Base-by-base conservation (phyloP, 2,113 vertebrate species). In the Bujurquina vittata region DNA sequence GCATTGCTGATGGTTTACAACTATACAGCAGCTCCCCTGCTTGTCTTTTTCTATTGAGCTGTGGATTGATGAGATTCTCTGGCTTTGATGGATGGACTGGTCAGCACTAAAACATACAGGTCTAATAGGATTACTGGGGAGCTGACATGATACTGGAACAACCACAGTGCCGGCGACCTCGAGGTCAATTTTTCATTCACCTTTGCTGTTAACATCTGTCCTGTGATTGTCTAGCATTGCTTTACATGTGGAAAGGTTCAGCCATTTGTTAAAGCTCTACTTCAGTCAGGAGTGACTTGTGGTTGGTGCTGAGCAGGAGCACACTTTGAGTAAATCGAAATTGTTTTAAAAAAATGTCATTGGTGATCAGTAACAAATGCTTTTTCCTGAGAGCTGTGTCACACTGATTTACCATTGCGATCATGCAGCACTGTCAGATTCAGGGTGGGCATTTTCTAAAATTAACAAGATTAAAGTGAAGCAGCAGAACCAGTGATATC, bases 21-120 rank as follows among this genome's bases (percentile, higher is more conserved):
- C 40, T 23, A 22, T 20, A 60, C 69, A 56, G 54, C 77, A 63
- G 26, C 7, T n/a, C 29, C 40, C 26, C 75, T 60, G 56, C 11
- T 80, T 8, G 1, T 3, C 23, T 57, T 62, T 84, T 84, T 60
- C 79, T 23, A 2, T 63, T 20, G 54, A 31, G 62, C n/a, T 0
- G 2, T 11, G 5, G 57, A 20, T 83, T 76, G 77, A 88, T 77
- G 59, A 63, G 81, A 87, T 87, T 81, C 85, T 46, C 43, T 62
- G 80, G 67, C 79, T 84, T 67, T 77, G 62, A 84, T 80, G 79
- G 63, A 58, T 43, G 15, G 75, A 58, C 73, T 86, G 87, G 74
- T 87, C 46, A 26, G 35, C 60, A 37, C 35, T 54, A 82, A 60
- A 33, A 75, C 49, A 14, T 29, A 82, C 75, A 75, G 59, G 54